These are phyloP conservation scores for Diuraphis noxia DNA, from an alignment of 1,140 invertebrate species.

Conservation along the genomic window DNA sequence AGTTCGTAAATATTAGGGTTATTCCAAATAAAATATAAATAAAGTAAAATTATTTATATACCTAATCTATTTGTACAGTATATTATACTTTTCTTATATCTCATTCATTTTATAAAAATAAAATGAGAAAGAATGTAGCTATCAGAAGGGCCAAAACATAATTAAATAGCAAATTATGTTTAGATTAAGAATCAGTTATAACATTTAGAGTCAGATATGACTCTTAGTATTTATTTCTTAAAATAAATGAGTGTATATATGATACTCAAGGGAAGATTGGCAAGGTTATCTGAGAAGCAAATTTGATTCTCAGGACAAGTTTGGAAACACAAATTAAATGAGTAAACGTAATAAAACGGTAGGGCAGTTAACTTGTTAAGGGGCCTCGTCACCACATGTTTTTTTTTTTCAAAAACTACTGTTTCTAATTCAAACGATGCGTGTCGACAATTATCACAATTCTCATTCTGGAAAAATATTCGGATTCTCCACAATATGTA, in stretches of 20 bases:
- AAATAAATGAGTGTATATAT: constrained; percentile 15
- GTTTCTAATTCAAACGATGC: no score
- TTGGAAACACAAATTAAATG: neutral
- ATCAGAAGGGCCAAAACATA: neutral
- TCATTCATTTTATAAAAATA: neutral
- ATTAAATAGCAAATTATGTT: neutral
- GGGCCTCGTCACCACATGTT: no score
- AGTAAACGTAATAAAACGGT: neutral
- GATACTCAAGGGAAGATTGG: neutral
- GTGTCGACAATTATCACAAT: no score
- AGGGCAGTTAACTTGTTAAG: neutral
- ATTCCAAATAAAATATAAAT: neutral
- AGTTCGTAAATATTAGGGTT: no score
- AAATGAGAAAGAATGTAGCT: constrained; percentile 2
- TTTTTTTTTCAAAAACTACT: no score
- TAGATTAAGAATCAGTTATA: constrained; percentile 4
- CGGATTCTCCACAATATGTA: no score
- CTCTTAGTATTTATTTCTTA: neutral
- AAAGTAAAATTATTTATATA: neutral
- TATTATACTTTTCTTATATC: neutral
- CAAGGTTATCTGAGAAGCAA: constrained; percentile 1
- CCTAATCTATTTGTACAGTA: neutral
- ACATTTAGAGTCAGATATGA: neutral
- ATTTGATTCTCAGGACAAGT: neutral
- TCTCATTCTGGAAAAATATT: no score